Percentiles rank a stretch among this genome's conserved stretches.
phyloP scores from a whole-genome alignment of 2,113 vertebrate genomes.

The Istiophorus platypterus region DNA sequence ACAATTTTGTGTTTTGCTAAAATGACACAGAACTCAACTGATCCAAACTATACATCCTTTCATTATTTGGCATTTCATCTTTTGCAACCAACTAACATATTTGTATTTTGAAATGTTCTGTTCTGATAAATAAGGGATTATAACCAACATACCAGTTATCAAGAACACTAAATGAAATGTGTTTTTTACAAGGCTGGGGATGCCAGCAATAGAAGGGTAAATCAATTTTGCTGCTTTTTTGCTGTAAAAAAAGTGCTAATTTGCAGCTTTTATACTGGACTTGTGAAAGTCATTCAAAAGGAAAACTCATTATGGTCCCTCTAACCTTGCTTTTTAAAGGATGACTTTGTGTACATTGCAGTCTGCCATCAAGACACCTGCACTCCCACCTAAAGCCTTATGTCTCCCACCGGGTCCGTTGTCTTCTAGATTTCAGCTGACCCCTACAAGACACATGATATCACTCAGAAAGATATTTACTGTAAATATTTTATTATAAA shows the following conservation, averaged over 20 bases:
- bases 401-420: conserved; percentile 4
- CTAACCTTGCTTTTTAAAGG: neutral
- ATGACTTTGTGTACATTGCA: neutral
- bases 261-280: neutral
- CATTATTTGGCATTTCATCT: neutral
- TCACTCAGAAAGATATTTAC: neutral
- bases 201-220: neutral
- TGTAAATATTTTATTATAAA: neutral
- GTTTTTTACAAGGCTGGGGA: neutral
- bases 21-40: neutral
- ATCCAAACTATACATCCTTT: neutral
- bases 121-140: neutral
- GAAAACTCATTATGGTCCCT: neutral
- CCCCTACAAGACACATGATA: neutral
- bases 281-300: neutral
- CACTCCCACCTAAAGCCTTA: conserved; percentile 5
- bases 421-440: conserved; percentile 3
- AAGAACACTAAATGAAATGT: neutral
- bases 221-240: neutral
- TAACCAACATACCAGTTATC: neutral
- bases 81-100: neutral
- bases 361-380: neutral
- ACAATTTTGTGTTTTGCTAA: neutral
- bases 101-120: neutral
- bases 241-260: too few relatives aligned